Percentiles rank a stretch among this genome's conserved stretches.
Conservation (phyloP, 2,888 invertebrate species). For the Standfussiana lucernea region DNA sequence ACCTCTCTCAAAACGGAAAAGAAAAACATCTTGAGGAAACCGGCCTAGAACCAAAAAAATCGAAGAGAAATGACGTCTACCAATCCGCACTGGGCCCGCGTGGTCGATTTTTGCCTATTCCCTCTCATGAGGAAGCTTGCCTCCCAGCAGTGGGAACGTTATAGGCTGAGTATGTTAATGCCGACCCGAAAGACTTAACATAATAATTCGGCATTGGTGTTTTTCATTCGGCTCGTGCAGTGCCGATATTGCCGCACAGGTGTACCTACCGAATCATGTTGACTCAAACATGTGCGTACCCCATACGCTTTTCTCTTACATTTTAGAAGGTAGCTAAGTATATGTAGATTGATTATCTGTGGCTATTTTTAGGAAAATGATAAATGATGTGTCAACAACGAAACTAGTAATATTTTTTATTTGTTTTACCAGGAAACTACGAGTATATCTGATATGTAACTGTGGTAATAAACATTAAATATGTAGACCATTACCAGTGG, state of each 20-base stretch:
- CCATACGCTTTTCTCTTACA: too few species aligned
- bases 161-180: background rate
- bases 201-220: background rate
- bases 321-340: background rate
- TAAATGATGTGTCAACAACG: slow-evolving; percentile 3
- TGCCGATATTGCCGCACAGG: background rate
- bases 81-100: background rate
- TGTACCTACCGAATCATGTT: background rate
- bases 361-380: background rate
- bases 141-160: background rate
- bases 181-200: background rate
- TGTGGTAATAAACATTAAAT: slow-evolving; percentile 54
- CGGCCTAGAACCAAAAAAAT: background rate
- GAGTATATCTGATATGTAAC: slow-evolving; percentile 20
- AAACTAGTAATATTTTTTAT: slow-evolving; percentile 24
- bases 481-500: slow-evolving; percentile 46
- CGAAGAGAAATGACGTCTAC: background rate
- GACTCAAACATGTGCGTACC: background rate
- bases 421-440: slow-evolving; percentile 17
- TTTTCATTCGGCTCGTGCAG: background rate
- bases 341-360: background rate
- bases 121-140: background rate
- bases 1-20: background rate
- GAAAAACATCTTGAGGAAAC: background rate
- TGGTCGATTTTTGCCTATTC: background rate